Percentiles rank a stretch among this genome's conserved stretches.
Conservation (phyloP, 2,797 vertebrate genomes). For the Chiloscyllium punctatum region DNA sequence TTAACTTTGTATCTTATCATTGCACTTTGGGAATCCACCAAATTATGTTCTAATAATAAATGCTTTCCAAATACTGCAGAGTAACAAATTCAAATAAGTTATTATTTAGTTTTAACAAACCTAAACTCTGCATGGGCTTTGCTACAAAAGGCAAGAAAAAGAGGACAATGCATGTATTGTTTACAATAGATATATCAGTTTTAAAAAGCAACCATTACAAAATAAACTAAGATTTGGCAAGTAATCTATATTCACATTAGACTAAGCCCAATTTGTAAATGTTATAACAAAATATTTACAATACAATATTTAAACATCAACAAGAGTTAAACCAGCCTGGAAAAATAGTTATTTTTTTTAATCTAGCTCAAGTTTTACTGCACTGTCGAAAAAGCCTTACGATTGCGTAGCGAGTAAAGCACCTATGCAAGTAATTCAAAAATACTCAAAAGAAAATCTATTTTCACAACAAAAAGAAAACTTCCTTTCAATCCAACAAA, state of each 20-base stretch:
- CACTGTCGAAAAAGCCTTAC: slow-evolving; percentile 39
- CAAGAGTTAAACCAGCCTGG: not conserved
- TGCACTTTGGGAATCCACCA: not conserved
- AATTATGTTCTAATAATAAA: not conserved
- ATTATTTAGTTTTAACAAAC: not conserved
- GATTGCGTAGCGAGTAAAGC: slow-evolving; percentile 59
- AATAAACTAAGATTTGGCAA: not conserved
- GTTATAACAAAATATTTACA: not conserved
- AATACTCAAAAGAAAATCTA: slow-evolving; percentile 65
- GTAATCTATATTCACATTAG: not conserved
- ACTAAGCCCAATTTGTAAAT: not conserved
- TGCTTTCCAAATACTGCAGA: not conserved
- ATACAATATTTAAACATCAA: not conserved
- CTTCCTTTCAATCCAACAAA: slow-evolving; percentile 58
- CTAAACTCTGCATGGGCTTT: not conserved
- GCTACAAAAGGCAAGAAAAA: not conserved
- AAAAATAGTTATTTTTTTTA: not conserved
- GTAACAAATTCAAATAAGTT: not conserved
- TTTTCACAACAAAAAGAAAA: slow-evolving; percentile 62
- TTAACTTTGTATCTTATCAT: not conserved
- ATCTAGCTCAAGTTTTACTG: not conserved
- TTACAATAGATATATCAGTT: not conserved
- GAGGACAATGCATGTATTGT: not conserved
- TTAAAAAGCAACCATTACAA: not conserved
- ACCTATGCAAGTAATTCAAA: slow-evolving; percentile 45